Evolutionary conservation across 2,113 vertebrate species (phyloP), one percentile per base, ranked within the genome.

Genomic region (Alethe castanea): DNA sequence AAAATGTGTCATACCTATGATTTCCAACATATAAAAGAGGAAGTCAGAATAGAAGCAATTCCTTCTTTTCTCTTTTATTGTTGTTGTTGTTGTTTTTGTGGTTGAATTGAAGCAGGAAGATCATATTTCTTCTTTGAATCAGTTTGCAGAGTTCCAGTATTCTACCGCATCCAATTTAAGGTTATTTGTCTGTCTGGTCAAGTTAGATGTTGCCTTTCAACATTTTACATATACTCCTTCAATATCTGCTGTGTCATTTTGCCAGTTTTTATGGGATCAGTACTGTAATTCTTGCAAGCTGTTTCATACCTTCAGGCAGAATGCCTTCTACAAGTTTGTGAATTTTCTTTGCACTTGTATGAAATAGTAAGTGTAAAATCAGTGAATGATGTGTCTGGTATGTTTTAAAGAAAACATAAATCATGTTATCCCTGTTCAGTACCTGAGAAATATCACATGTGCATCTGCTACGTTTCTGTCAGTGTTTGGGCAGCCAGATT

Each of bases 391-490:
- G 7, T 45, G 6, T 53, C n/a, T 65, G 22, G 3, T 73, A n/a
- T 40, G 35, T 24, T 38, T 88, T 47, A 28, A 80, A 90, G 64
- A 71, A 71, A 80, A 50, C 35, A 65, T 64, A 84, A 40, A 36
- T 50, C 3, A 7, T 31, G 3, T 45, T 72, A 62, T 26, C 3
- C 6, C 4, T 83, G 5, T 88, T 90, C 24, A 50, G 19, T 57
- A 60, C 8, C 19, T 64, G 35, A 50, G 35, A 83, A 86, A 48
- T 19, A 40, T 5, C 4, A 26, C 13, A 12, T 42, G 8, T 73
- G 11, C 3, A 5, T 50, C 23, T 80, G 18, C 42, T 82, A 40
- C 0, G 0, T 70, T 81, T 82, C 50, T 71, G 9, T 38, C 33
- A 80, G 0, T 59, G 12, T 66, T 72, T 42, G 22, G 9, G 12